Evolutionary conservation across 1,140 invertebrate genomes (phyloP).

Genomic region (Battus philenor): DNA sequence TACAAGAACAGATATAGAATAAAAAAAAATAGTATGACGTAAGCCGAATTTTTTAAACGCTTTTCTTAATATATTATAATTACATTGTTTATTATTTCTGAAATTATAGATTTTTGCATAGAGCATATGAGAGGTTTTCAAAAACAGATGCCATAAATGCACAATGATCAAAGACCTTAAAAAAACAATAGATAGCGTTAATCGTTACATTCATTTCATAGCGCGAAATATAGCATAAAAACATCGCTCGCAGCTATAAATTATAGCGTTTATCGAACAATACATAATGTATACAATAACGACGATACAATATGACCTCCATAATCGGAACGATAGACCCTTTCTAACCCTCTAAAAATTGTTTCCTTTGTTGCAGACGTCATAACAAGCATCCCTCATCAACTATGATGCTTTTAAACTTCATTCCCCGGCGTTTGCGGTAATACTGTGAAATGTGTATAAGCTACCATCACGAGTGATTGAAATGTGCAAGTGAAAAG

Average conservation of each 20-base stretch:
- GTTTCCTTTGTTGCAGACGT: slow-evolving; percentile 47
- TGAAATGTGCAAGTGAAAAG: slow-evolving; percentile 29
- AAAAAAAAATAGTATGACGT: no score
- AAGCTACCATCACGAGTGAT: slow-evolving; percentile 25
- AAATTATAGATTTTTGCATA: no score
- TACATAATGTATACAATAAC: slow-evolving; percentile 5
- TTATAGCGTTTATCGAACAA: slow-evolving; percentile 4
- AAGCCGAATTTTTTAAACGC: no score
- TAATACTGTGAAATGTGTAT: slow-evolving; percentile 8
- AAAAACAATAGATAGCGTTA: no score
- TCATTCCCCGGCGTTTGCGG: slow-evolving; percentile 6
- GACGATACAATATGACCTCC: slow-evolving; percentile 8
- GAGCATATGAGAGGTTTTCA: no score
- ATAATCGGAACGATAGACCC: slow-evolving; percentile 3
- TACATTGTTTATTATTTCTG: no score
- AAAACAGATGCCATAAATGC: no score
- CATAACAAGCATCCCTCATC: slow-evolving; percentile 14
- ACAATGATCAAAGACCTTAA: no score
- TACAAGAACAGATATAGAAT: no score
- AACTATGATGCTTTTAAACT: slow-evolving; percentile 15
- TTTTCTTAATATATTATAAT: no score
- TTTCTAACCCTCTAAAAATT: slow-evolving; percentile 18
- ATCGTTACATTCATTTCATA: no score
- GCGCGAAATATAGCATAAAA: no score
- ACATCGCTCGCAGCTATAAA: neutral